These are phyloP conservation scores for Hippopotamyrus pictus DNA, from an alignment of 2,797 vertebrate species.

Conservation along the genomic window DNA sequence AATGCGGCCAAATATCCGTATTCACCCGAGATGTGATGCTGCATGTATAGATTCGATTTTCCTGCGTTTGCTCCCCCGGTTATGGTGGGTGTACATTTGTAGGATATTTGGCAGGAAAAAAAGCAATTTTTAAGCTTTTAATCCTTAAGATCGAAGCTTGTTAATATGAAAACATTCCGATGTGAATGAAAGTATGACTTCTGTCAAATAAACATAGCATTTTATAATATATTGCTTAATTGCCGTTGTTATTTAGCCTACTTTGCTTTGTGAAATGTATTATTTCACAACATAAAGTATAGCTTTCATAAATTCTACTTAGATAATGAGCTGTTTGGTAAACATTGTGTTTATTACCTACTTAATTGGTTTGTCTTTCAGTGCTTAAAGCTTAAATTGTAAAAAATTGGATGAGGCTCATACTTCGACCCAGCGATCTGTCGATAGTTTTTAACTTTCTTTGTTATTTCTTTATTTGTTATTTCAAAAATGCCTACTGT, in stretches of 20 bases:
- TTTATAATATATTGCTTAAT: background rate
- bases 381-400: background rate
- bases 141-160: background rate
- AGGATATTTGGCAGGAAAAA: background rate
- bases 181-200: background rate
- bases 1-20: background rate
- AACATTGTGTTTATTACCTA: background rate
- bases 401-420: background rate
- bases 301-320: background rate
- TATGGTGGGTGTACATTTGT: background rate
- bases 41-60: background rate
- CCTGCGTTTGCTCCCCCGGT: background rate
- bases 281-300: background rate
- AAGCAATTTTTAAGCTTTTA: background rate
- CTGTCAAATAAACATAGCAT: background rate
- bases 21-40: background rate
- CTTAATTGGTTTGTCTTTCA: background rate
- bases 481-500: background rate
- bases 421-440: background rate
- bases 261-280: background rate
- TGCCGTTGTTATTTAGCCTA: background rate
- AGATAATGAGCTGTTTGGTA: background rate
- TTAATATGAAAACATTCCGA: background rate
- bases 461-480: background rate
- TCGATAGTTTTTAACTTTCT: background rate